Conservation (phyloP, 2,888 invertebrate species). For the Chaetogeoica ovagalla region DNA sequence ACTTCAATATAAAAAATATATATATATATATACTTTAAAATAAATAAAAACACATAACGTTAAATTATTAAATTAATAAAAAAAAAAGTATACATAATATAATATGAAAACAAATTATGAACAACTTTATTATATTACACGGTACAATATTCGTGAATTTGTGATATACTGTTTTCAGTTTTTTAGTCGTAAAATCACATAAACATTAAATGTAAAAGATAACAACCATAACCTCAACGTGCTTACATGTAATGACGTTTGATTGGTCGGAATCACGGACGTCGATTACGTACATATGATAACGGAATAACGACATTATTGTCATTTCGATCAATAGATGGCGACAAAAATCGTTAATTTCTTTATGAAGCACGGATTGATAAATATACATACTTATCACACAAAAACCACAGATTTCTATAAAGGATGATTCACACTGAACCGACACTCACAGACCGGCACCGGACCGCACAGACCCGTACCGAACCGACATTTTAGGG, state of each 20-base stretch:
- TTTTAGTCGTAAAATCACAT: neutral
- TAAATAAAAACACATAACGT: neutral
- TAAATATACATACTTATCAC: too few species aligned
- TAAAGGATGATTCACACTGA: too few species aligned
- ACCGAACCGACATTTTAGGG: too few species aligned
- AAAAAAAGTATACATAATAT: neutral
- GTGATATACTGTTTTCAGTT: neutral
- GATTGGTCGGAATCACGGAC: conserved; percentile 1
- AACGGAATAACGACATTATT: too few species aligned
- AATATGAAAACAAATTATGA: neutral
- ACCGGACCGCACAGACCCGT: too few species aligned
- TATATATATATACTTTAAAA: neutral
- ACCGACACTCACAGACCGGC: too few species aligned
- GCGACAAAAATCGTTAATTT: too few species aligned
- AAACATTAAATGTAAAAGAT: conserved; percentile 33
- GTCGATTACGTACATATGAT: too few species aligned
- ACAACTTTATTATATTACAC: neutral
- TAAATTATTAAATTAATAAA: neutral
- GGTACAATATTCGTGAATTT: neutral
- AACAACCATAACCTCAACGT: conserved; percentile 33
- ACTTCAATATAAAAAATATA: neutral
- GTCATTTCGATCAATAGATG: too few species aligned
- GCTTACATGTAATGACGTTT: conserved; percentile 30
- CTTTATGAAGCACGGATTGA: too few species aligned
- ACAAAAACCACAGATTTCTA: too few species aligned